Base-by-base conservation (phyloP, 2,113 vertebrate genomes). In the Burhinus oedicnemus region DNA sequence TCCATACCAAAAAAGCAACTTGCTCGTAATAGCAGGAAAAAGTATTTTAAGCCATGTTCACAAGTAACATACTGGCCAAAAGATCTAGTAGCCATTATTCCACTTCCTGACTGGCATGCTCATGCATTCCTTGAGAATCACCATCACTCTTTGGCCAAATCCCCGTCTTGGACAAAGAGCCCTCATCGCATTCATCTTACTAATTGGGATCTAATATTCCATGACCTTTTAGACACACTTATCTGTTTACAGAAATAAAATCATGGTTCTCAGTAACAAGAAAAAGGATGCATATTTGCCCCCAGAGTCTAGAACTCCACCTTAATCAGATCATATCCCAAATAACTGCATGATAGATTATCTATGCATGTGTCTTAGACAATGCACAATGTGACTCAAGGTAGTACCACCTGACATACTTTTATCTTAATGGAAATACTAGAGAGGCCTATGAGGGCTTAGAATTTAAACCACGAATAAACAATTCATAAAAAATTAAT, bases 391-490 rank as follows among this genome's bases (percentile, higher is more conserved):
- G 47, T 55, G 55, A 95, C 69, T 90, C 49, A 74, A 66, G 40
- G 70, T 2, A 64, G 29, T 45, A 92, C 26, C 85, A 81, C 72
- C 54, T 88, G 85, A 94, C 38, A 55, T 47, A 65, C 49, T 93
- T 83, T 95, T 32, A 71, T 81, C 86, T 92, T 89, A 87, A 84
- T 40, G 57, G 60, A 89, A 89, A 66, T 34, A 62, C 44, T 78
- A 19, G 47, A 83, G 16, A 78, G 15, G 20, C 26, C 32, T 77
- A 32, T 1, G 5, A 90, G 8, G 42, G 21, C 60, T 97, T 78
- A 88, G 62, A 86, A 93, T 38, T 81, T 83, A 92, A 95, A 47
- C 86, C 64, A 78, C 12, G 8, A 95, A 77, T 78, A 94, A 90
- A 83, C 52, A 93, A 60, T 52, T 44, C 1, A 20, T 78, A 62